These are phyloP conservation scores for Eupithecia dodoneata DNA, from an alignment of 2,888 invertebrate species.

Conservation along the genomic window DNA sequence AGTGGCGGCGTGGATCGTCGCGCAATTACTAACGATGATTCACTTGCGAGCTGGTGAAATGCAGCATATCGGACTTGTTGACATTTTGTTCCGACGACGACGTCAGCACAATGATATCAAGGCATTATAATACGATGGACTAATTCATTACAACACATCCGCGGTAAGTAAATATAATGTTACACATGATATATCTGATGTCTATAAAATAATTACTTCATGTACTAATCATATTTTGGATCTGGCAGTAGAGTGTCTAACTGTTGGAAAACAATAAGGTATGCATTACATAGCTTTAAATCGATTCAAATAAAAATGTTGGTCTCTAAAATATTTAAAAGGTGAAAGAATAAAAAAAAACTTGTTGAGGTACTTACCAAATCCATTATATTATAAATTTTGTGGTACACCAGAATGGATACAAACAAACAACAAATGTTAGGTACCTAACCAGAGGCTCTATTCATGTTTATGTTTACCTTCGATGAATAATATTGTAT, in stretches of 20 bases:
- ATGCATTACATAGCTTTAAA: not conserved
- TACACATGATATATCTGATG: not conserved
- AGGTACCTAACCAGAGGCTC: not conserved
- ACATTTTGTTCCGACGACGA: slow-evolving; percentile 77
- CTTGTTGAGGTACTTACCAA: not conserved
- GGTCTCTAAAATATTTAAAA: not conserved
- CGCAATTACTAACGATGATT: slow-evolving; percentile 84
- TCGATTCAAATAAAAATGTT: not conserved
- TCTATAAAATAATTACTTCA: slow-evolving; percentile 9
- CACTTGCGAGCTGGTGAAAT: slow-evolving; percentile 83
- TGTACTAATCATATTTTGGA: slow-evolving; percentile 2
- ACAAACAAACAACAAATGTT: not conserved
- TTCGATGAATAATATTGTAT: too few relatives aligned
- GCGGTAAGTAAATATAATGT: slow-evolving; percentile 51
- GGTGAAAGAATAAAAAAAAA: not conserved
- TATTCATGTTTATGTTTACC: not conserved
- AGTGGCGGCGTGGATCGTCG: slow-evolving; percentile 81
- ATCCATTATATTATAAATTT: not conserved
- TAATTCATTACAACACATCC: slow-evolving; percentile 63
- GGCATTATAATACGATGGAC: slow-evolving; percentile 70
- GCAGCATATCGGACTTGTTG: slow-evolving; percentile 83
- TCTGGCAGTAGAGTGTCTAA: not conserved
- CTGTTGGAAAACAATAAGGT: not conserved
- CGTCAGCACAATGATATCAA: slow-evolving; percentile 80
- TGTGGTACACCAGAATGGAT: not conserved